A percentile compares a stretch with the other conserved stretches of the same genome.
Conservation (phyloP, 2,797 vertebrate genomes). For the Poecilia velifera region DNA sequence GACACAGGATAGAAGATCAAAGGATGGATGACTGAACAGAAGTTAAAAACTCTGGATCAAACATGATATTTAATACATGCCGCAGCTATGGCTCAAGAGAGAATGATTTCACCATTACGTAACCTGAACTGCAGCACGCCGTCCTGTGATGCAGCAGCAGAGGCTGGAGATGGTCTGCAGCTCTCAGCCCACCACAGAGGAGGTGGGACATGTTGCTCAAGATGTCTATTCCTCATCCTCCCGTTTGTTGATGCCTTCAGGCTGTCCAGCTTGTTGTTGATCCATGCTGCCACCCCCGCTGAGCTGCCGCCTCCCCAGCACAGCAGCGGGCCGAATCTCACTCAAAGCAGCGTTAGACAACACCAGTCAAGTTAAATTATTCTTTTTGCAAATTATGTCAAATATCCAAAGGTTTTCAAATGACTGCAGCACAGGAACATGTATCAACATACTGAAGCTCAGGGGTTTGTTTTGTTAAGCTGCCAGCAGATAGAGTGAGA, state of each 20-base stretch:
- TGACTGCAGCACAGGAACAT: neutral
- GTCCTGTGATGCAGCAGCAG: conserved; percentile 32
- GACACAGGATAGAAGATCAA: neutral
- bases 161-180: conserved; percentile 52
- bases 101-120: conserved; percentile 25
- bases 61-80: neutral
- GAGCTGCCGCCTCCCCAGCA: conserved; percentile 41
- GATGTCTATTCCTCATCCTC: conserved; percentile 53
- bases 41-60: neutral
- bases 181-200: conserved; percentile 61
- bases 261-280: conserved; percentile 56
- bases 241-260: conserved; percentile 65
- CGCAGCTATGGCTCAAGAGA: neutral
- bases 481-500: neutral
- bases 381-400: conserved; percentile 12
- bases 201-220: conserved; percentile 60
- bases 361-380: conserved; percentile 32
- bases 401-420: neutral
- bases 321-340: conserved; percentile 9
- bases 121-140: conserved; percentile 19
- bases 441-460: conserved; percentile 2
- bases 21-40: neutral
- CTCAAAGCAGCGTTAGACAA: conserved; percentile 21
- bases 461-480: conserved; percentile 14
- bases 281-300: conserved; percentile 62